Evolutionary conservation across 2,888 invertebrate species (phyloP).

Genomic region (Acronicta leporina): DNA sequence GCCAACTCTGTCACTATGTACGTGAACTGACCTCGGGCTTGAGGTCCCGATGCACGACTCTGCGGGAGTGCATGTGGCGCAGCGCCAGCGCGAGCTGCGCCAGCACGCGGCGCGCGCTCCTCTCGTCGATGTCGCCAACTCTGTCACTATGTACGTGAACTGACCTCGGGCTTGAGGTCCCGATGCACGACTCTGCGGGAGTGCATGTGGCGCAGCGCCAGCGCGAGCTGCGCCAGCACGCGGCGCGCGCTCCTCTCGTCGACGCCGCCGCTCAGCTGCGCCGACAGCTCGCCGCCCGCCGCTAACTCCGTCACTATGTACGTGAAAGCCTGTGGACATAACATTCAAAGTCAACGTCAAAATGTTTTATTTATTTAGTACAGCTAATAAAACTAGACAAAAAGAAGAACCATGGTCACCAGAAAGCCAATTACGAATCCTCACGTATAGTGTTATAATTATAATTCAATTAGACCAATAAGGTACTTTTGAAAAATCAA

Average conservation of each 20-base stretch:
- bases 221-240: conserved; percentile 94
- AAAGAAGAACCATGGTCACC: no score
- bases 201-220: conserved; percentile 96
- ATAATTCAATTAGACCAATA: no score
- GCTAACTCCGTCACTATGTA: conserved; percentile 97
- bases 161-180: conserved; percentile 97
- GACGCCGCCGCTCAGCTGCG: conserved; percentile 89
- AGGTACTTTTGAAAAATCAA: no score
- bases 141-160: no score
- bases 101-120: no score
- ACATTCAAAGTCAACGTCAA: neutral
- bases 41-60: conserved; percentile 97
- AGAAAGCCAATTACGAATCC: no score
- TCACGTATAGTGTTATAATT: no score
- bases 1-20: no score
- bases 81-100: conserved; percentile 90
- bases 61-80: conserved; percentile 94
- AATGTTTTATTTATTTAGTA: no score
- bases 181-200: conserved; percentile 95
- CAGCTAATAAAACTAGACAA: no score
- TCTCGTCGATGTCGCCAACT: no score
- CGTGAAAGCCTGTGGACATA: conserved; percentile 90
- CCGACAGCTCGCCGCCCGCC: conserved; percentile 93
- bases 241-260: conserved; percentile 94
- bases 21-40: conserved; percentile 95